Base-by-base conservation (phyloP, 2,888 invertebrate species). In the Smittia sp. region DNA sequence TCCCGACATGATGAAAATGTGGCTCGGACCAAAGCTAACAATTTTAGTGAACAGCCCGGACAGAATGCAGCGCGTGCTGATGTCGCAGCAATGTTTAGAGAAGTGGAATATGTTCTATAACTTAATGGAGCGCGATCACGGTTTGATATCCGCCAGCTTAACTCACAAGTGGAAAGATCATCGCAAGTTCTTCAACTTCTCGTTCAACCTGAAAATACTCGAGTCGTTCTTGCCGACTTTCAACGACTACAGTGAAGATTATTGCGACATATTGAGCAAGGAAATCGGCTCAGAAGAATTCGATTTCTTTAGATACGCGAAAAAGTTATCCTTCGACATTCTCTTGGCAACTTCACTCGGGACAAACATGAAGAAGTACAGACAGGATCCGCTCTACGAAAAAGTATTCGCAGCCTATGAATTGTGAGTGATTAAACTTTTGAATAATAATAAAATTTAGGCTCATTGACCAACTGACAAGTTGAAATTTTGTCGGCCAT, bases 91-190 rank as follows among this genome's bases (percentile, higher is more conserved):
- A 24, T 62, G 62, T 62, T 22, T 62, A 6, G 62, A 62, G 13
- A 62, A 62, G 18, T 62, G 62, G 62, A 62, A 62, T 62, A 6
- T 62, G 18, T 62, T 62, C n/a, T 62, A 62, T 24, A 18, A 4
- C 18, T 24, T 62, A 13, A 62, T 62, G 62, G 62, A 62, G 7
- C 62, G 62, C 4, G 24, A 62, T 24, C 20, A 22, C n/a, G 62
- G 62, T 4, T 13, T 62, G 22, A 62, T 62, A 15, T 18, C 62
- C 2, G 62, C 18, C 4, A 22, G 22, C 7, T 11, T 24, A 4
- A 62, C 18, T 18, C 11, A 18, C 9, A 62, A 62, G 62, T 62
- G 62, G 62, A 62, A 18, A 22, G 62, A 62, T 7, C 62, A 62
- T 62, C 62, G 62, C 3, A 62, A 62, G 24, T 22, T 62, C 24